Evolutionary conservation across 2,797 vertebrate species (phyloP).

Genomic region (Hippocampus kuda): DNA sequence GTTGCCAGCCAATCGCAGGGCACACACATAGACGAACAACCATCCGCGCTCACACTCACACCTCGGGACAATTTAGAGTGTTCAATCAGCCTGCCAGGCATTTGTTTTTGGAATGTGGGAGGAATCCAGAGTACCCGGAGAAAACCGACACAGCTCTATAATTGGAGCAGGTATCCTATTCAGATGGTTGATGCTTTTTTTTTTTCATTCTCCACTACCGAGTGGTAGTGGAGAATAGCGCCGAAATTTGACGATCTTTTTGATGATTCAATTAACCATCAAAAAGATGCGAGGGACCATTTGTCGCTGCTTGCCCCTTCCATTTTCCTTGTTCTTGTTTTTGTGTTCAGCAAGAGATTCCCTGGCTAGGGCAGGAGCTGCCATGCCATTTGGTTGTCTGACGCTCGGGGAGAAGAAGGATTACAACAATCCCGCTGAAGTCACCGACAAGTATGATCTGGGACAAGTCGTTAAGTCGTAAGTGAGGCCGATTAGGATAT

Average conservation of each 20-base stretch:
- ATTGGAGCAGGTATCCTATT: too few species aligned
- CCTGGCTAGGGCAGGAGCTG: constrained; percentile 62
- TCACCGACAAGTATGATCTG: constrained; percentile 97
- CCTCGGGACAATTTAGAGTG: too few species aligned
- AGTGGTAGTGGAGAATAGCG: neutral
- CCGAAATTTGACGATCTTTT: neutral
- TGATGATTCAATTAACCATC: neutral
- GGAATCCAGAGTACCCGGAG: too few species aligned
- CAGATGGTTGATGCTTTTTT: too few species aligned
- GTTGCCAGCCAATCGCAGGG: too few species aligned
- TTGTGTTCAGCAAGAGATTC: constrained; percentile 10
- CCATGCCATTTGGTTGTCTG: constrained; percentile 99
- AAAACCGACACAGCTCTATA: too few species aligned
- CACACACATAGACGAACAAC: too few species aligned
- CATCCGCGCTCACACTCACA: too few species aligned
- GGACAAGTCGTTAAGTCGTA: constrained; percentile 97
- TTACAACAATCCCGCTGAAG: constrained; percentile 96
- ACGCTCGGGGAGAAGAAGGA: constrained; percentile 97
- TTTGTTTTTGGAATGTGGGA: too few species aligned
- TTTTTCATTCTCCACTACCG: too few species aligned
- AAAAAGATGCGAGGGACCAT: neutral
- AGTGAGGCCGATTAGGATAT: constrained; percentile 53
- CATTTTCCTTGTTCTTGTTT: neutral
- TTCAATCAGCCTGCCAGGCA: too few species aligned
- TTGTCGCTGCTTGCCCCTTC: neutral